Evolutionary conservation across 1,140 invertebrate species (phyloP).

Genomic region (Camponotus vicinus): DNA sequence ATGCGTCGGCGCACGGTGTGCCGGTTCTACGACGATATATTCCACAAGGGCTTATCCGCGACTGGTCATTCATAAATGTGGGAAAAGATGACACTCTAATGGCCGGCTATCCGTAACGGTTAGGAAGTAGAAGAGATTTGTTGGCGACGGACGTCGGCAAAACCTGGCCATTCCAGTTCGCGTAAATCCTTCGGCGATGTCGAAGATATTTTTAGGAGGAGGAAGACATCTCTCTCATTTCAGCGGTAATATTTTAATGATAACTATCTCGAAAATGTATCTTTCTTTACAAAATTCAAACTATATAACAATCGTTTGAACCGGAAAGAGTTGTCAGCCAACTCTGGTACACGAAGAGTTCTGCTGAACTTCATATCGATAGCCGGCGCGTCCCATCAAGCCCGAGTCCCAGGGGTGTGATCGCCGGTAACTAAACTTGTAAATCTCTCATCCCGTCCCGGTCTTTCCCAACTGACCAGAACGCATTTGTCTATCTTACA

Average conservation of each 20-base stretch:
- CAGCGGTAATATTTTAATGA: neutral
- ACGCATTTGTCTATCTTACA: slow-evolving; percentile 84
- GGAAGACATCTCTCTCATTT: neutral
- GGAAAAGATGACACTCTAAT: slow-evolving; percentile 81
- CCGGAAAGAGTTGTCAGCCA: slow-evolving; percentile 36
- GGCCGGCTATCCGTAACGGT: slow-evolving; percentile 81
- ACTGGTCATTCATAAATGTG: slow-evolving; percentile 84
- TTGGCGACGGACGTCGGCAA: slow-evolving; percentile 57
- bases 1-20: slow-evolving; percentile 74
- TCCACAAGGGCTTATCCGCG: slow-evolving; percentile 80
- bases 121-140: slow-evolving; percentile 82
- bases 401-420: slow-evolving; percentile 82
- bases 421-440: slow-evolving; percentile 85
- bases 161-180: neutral
- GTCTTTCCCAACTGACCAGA: slow-evolving; percentile 83
- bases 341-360: slow-evolving; percentile 37
- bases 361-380: slow-evolving; percentile 77
- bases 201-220: neutral
- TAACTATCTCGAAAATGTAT: neutral
- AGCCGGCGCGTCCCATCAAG: slow-evolving; percentile 65
- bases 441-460: slow-evolving; percentile 80
- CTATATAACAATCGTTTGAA: neutral
- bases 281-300: neutral
- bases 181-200: slow-evolving; percentile 23
- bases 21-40: slow-evolving; percentile 79